phyloP scores from a whole-genome alignment of 2,797 vertebrate species.

The Sebastes itinus region DNA sequence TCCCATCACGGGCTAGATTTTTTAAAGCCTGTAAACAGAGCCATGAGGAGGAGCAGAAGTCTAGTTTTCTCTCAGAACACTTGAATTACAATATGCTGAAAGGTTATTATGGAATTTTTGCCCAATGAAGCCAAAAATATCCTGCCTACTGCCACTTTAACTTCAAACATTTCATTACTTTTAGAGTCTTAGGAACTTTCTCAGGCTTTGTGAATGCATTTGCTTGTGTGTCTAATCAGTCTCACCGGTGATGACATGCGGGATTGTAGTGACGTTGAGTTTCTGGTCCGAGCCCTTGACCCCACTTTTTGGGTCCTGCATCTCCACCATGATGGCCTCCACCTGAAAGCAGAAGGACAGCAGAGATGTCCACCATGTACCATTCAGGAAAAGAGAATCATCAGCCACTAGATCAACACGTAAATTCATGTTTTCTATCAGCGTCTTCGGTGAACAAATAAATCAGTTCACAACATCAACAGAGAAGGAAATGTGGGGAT shows the following conservation, averaged over 20 bases:
- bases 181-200: neutral
- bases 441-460: neutral
- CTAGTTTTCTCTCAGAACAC: too few species aligned
- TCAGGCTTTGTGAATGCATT: neutral
- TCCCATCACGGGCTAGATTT: too few species aligned
- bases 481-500: neutral
- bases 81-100: too few species aligned
- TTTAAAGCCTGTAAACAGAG: too few species aligned
- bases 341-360: slow-evolving; percentile 77
- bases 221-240: neutral
- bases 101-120: too few species aligned
- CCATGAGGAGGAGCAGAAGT: too few species aligned
- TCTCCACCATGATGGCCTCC: slow-evolving; percentile 88
- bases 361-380: neutral
- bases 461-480: neutral
- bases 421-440: neutral
- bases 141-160: too few species aligned
- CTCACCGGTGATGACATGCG: slow-evolving; percentile 90
- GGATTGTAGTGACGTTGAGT: slow-evolving; percentile 85
- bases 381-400: neutral
- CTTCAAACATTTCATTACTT: neutral
- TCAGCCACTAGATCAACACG: neutral
- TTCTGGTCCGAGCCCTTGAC: slow-evolving; percentile 88
- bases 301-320: slow-evolving; percentile 89
- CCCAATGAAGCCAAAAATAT: too few species aligned